Evolutionary conservation across 2,797 vertebrate genomes (phyloP).

Genomic region (Cyprinella venusta): DNA sequence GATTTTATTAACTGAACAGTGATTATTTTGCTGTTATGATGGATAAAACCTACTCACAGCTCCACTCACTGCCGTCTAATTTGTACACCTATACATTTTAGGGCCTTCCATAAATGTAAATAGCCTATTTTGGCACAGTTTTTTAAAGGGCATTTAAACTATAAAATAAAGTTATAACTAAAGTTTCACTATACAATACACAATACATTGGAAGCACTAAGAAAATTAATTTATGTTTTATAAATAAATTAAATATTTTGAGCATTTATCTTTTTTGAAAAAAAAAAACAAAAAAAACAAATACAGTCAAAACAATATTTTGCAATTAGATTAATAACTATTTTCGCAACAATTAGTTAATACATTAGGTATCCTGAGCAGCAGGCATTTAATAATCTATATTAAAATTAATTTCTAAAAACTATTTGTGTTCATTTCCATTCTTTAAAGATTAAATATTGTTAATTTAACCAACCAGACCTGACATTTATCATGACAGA

Average conservation of each 20-base stretch:
- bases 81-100: background rate
- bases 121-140: background rate
- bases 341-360: background rate
- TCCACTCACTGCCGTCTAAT: background rate
- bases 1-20: background rate
- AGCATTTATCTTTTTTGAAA: background rate
- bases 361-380: background rate
- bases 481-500: background rate
- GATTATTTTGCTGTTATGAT: constrained; percentile 27
- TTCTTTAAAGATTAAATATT: background rate
- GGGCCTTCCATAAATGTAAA: background rate
- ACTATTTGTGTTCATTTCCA: background rate
- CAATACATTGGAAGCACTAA: background rate
- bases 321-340: background rate
- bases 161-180: background rate
- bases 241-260: background rate
- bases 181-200: background rate
- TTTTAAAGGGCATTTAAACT: background rate
- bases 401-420: background rate
- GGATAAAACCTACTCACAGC: no score
- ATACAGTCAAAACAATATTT: background rate
- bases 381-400: background rate
- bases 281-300: no score
- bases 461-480: background rate
- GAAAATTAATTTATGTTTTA: background rate